Evolutionary conservation across 2,113 vertebrate genomes (phyloP).

Genomic region (Toxotes chatareus): DNA sequence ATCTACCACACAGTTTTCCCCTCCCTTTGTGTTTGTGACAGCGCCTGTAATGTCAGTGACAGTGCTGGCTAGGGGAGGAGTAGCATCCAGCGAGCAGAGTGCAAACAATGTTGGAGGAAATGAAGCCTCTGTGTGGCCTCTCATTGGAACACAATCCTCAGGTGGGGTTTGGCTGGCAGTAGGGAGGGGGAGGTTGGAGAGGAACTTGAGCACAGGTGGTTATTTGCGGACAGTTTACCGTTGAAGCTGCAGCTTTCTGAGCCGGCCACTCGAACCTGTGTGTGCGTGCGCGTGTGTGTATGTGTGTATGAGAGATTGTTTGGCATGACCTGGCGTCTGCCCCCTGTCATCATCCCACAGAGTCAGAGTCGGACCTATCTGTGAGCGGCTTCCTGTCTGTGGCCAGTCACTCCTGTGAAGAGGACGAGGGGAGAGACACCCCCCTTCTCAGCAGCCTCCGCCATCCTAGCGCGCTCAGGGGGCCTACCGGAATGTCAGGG

Average conservation of each 20-base stretch:
- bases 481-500: slow-evolving; percentile 87
- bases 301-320: slow-evolving; percentile 5
- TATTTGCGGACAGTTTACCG: slow-evolving; percentile 72
- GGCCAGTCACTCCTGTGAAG: slow-evolving; percentile 83
- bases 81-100: slow-evolving; percentile 26
- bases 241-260: slow-evolving; percentile 38
- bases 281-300: not conserved
- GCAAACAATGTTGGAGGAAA: slow-evolving; percentile 76
- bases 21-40: slow-evolving; percentile 41
- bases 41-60: slow-evolving; percentile 40
- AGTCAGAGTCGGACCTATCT: slow-evolving; percentile 91
- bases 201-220: slow-evolving; percentile 53
- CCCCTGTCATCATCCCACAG: slow-evolving; percentile 81
- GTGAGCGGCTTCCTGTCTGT: slow-evolving; percentile 91
- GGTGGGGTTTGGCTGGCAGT: slow-evolving; percentile 85
- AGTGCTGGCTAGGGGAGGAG: slow-evolving; percentile 38
- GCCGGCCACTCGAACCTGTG: slow-evolving; percentile 12
- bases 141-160: slow-evolving; percentile 87
- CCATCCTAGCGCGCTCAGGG: slow-evolving; percentile 69
- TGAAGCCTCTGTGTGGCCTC: slow-evolving; percentile 79
- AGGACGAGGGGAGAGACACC: slow-evolving; percentile 80
- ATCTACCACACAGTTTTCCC: not conserved
- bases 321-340: slow-evolving; percentile 58
- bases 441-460: slow-evolving; percentile 74
- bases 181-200: slow-evolving; percentile 54